Evolutionary conservation across 2,888 invertebrate species (phyloP), one percentile per base, ranked within the genome.

Genomic region (Phaonia tiefii): DNA sequence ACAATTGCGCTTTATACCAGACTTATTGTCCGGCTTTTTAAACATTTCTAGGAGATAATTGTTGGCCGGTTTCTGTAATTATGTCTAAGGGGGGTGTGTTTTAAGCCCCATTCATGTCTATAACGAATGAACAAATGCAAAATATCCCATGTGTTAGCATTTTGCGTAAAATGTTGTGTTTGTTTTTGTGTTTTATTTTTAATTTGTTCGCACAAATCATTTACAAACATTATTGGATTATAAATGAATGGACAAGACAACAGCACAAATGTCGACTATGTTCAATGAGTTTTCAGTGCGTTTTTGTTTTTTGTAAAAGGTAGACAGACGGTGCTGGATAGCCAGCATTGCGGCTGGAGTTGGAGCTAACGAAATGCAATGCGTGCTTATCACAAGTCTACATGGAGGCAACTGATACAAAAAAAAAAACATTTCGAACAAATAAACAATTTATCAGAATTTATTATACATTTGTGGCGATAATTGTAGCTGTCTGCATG

Each of bases 191-290:
- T 66, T 65, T 65, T 69, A 44, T 75, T 44, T 71, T 54, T 65
- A 58, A 46, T 20, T 46, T 46, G 49, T 56, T 56, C 46, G 26
- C 56, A 54, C 67, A 72, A 67, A 71, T 20, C 26, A 56, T 56
- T 31, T 20, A 51, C 17, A 51, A 20, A 37, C 54, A 70, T 56
- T 42, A 70, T 58, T 7, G 58, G 42, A 58, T 44, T 58, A 70
- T 75, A 75, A 67, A 75, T 80, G 80, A 77, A 67, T 67, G 67
- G 51, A 72, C 39, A n/a, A n/a, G n/a, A n/a, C 20, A 13, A 20
- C 39, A 22, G 17, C 58, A 58, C 39, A 63, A 22, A 20, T 20
- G 42, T 42, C 11, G 63, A 20, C 42, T 60, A 71, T 77, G 54
- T 71, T 77, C 77, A 77, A 67, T 67, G 67, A 67, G 63, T 71